Percentiles rank a stretch among this genome's conserved stretches.
Evolutionary conservation across 2,888 invertebrate species (phyloP).

Genomic region (Chirona hameri): DNA sequence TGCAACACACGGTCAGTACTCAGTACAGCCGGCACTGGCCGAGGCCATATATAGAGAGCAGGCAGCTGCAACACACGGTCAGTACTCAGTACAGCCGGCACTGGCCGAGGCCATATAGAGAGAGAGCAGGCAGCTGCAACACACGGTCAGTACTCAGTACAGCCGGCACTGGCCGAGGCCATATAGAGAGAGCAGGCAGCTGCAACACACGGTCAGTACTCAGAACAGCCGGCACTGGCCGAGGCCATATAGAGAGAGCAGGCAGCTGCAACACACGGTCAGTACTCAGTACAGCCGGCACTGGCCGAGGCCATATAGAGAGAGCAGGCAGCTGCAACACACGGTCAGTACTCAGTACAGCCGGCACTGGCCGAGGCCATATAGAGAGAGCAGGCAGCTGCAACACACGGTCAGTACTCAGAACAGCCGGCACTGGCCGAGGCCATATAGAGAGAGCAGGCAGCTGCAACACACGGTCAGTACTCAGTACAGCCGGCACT

Average conservation of each 20-base stretch:
- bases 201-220: neutral
- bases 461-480: neutral
- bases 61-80: neutral
- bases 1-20: neutral
- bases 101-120: slow-evolving; percentile 5
- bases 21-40: neutral
- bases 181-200: neutral
- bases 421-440: neutral
- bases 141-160: neutral
- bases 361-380: neutral
- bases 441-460: neutral
- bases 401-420: neutral
- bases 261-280: neutral
- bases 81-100: neutral
- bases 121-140: neutral
- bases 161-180: neutral
- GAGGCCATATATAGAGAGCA: neutral
- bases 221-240: neutral
- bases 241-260: neutral
- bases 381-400: neutral
- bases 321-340: neutral
- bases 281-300: neutral
- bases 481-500: neutral
- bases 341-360: neutral
- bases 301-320: slow-evolving; percentile 1